These are phyloP conservation scores for Camelus bactrianus DNA, from an alignment of 2,113 vertebrate genomes.

Conservation along the genomic window DNA sequence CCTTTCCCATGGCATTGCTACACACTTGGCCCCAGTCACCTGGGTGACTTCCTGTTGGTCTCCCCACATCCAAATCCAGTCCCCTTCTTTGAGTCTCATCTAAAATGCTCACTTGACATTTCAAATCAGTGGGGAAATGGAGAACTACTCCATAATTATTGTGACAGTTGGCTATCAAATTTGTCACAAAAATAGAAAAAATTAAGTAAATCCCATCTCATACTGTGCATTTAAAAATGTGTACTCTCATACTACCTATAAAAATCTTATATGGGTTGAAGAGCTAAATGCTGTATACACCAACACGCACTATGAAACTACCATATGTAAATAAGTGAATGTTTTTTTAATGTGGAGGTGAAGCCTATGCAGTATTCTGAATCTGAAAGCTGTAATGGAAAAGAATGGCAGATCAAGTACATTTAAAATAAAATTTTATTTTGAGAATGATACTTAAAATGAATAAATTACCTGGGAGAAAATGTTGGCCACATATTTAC, in stretches of 20 bases:
- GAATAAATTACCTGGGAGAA: background rate
- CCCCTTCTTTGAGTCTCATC: background rate
- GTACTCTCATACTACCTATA: background rate
- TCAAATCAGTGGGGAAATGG: background rate
- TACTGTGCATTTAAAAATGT: background rate
- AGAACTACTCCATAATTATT: background rate
- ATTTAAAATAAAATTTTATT: background rate
- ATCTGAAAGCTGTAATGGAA: background rate
- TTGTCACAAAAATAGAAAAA: conserved; percentile 10
- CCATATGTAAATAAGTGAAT: background rate
- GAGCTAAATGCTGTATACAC: background rate
- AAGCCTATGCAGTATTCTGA: background rate
- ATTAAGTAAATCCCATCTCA: background rate
- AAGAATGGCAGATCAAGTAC: background rate
- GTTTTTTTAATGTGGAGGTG: background rate
- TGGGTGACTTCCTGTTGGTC: background rate
- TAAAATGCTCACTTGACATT: background rate
- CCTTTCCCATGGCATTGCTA: background rate
- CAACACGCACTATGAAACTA: background rate
- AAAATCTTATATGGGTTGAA: background rate
- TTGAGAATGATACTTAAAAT: background rate
- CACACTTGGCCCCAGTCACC: background rate
- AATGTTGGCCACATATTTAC: background rate
- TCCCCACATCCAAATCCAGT: background rate
- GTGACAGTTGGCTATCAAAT: background rate